Base-by-base conservation (phyloP, 2,113 vertebrate species). In the Clarias batrachus region DNA sequence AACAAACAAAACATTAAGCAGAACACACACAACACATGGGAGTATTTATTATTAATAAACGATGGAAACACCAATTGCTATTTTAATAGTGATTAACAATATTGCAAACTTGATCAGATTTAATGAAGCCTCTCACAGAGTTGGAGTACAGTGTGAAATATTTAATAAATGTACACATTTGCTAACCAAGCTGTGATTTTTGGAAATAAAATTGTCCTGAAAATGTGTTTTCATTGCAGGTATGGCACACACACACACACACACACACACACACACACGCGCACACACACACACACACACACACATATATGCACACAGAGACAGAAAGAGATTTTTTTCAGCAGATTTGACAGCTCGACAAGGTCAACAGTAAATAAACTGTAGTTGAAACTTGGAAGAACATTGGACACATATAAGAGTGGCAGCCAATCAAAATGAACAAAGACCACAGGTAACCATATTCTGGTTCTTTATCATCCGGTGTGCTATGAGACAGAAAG, bases 401-500 rank as follows among this genome's bases (percentile, higher is more conserved):
- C 3, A 82, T 27, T 5, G 27, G 70, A 52, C 25, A 41, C 7
- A 30, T 27, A 66, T 0, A 25, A 52, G n/a, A 65, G 41, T 14
- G 54, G 33, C 56, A 80, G 37, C 73, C 78, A 80, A 68, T 89
- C 57, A 80, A 86, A 86, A 78, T 80, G 23, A 79, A 81, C 57
- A 84, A 12, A 76, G 33, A 85, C 52, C 17, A 33, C 16, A 71
- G 80, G 60, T 68, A 83, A 59, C 65, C 85, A 68, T 41, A 63
- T 56, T 52, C 74, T 84, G 76, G 52, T 41, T 30, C 19, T 27
- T 77, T 81, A 54, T 74, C 63, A 23, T 86, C 65, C 56, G 74
- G 17, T 52, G 17, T 59, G 33, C 48, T 57, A 9, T 12, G 27
- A 41, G 81, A 41, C 57, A 0, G n/a, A 68, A 6, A 30, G 1